Evolutionary conservation across 2,888 invertebrate species (phyloP).

Genomic region (Lypha dubia): DNA sequence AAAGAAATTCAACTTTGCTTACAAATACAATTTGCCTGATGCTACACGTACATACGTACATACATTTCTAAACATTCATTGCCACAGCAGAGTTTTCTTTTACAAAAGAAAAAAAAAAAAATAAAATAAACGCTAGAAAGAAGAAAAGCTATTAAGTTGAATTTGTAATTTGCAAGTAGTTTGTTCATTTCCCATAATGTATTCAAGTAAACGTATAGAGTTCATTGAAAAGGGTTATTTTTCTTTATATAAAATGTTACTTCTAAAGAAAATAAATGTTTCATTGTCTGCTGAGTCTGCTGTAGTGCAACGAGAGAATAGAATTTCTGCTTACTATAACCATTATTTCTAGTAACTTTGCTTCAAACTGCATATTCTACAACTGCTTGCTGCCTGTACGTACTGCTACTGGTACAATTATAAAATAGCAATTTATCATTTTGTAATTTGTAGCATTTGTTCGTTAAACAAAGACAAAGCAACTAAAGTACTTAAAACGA

Average conservation of each 20-base stretch:
- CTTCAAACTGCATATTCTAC: too few species aligned
- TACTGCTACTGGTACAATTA: slow-evolving; percentile 56
- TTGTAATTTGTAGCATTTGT: slow-evolving; percentile 70
- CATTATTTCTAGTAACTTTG: not conserved
- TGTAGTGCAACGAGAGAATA: not conserved
- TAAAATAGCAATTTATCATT: slow-evolving; percentile 69
- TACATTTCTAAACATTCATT: too few species aligned
- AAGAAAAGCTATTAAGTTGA: slow-evolving; percentile 58
- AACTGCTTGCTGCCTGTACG: slow-evolving; percentile 24
- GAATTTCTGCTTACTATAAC: slow-evolving; percentile 39
- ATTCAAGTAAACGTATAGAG: slow-evolving; percentile 1
- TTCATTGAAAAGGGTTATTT: slow-evolving; percentile 55
- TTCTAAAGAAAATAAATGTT: slow-evolving; percentile 54
- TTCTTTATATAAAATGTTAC: slow-evolving; percentile 52
- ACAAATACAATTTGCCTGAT: not conserved
- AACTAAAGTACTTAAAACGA: slow-evolving; percentile 13
- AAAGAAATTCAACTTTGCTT: not conserved
- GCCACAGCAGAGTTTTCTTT: not conserved
- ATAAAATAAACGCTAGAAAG: not conserved
- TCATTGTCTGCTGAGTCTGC: slow-evolving; percentile 33
- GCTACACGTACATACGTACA: slow-evolving; percentile 6
- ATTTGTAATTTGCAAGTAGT: slow-evolving; percentile 69
- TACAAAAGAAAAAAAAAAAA: too few species aligned
- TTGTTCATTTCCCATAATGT: slow-evolving; percentile 36
- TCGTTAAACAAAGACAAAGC: slow-evolving; percentile 66